phyloP scores from a whole-genome alignment of 2,888 invertebrate genomes.

The Odontothrips loti region DNA sequence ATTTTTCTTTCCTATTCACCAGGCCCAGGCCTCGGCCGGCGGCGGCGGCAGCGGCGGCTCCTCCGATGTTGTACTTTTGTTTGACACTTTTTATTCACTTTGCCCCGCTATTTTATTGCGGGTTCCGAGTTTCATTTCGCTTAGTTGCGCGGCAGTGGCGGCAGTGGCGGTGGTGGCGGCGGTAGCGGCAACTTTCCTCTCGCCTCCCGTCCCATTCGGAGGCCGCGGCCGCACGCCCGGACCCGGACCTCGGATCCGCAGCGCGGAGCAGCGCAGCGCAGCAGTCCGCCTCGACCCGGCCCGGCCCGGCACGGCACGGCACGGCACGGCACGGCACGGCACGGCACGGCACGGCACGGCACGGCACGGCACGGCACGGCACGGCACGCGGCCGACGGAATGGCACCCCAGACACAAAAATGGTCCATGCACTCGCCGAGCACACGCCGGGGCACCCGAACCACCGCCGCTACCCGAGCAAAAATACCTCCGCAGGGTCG shows the following conservation, averaged over 20 bases:
- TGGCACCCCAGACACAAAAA: background rate
- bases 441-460: background rate
- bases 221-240: background rate
- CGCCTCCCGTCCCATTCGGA: background rate
- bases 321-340: background rate
- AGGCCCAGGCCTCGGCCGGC: background rate
- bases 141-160: background rate
- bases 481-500: too few relatives aligned
- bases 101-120: slow-evolving; percentile 24
- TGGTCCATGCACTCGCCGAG: background rate
- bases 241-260: background rate
- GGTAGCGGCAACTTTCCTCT: background rate
- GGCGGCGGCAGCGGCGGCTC: background rate
- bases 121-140: slow-evolving; percentile 19
- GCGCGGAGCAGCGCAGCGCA: background rate
- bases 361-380: background rate
- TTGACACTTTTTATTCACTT: slow-evolving; percentile 27
- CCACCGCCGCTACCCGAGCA: background rate
- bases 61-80: slow-evolving; percentile 25
- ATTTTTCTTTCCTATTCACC: slow-evolving; percentile 19
- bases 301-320: too few relatives aligned
- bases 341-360: background rate
- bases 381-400: background rate
- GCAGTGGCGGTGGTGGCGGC: background rate
- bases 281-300: background rate